A percentile compares a stretch with the other conserved stretches of the same genome.
Evolutionary conservation across 2,797 vertebrate genomes (phyloP).

Genomic region (Cynopterus sphinx): DNA sequence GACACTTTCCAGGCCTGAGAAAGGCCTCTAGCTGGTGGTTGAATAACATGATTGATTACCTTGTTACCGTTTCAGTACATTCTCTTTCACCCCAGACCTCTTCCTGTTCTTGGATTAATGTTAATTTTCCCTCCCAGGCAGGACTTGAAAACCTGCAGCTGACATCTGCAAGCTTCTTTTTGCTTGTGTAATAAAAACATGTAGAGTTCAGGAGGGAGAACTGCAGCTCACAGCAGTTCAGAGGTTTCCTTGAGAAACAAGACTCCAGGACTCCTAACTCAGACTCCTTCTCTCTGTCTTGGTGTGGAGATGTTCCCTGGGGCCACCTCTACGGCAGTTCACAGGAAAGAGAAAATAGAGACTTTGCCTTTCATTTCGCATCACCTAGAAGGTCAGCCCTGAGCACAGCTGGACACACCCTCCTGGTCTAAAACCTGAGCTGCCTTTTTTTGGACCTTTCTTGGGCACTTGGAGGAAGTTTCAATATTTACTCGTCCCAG

Average conservation of each 20-base stretch:
- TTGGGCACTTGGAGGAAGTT: not conserved
- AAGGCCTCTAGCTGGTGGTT: not conserved
- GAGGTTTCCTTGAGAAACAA: not conserved
- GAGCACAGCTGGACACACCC: not conserved
- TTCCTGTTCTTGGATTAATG: conserved; percentile 36
- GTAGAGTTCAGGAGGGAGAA: not conserved
- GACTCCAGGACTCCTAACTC: not conserved
- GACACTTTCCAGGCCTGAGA: not conserved
- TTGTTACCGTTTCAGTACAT: not conserved
- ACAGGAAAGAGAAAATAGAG: not conserved
- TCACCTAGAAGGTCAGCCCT: not conserved
- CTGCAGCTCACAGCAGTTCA: not conserved
- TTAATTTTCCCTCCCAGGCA: conserved; percentile 27
- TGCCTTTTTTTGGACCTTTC: not conserved
- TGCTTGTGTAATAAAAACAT: not conserved
- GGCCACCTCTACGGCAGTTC: not conserved
- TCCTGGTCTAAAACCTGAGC: not conserved
- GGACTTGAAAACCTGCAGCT: conserved; percentile 41
- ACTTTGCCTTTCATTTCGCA: not conserved
- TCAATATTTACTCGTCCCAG: not conserved
- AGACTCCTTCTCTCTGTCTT: not conserved
- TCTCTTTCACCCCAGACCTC: not conserved
- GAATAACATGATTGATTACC: conserved; percentile 37
- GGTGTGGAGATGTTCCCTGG: not conserved
- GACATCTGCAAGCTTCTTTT: not conserved